Conservation (phyloP, 2,113 vertebrate species). For the Romanogobio albipinnatus region DNA sequence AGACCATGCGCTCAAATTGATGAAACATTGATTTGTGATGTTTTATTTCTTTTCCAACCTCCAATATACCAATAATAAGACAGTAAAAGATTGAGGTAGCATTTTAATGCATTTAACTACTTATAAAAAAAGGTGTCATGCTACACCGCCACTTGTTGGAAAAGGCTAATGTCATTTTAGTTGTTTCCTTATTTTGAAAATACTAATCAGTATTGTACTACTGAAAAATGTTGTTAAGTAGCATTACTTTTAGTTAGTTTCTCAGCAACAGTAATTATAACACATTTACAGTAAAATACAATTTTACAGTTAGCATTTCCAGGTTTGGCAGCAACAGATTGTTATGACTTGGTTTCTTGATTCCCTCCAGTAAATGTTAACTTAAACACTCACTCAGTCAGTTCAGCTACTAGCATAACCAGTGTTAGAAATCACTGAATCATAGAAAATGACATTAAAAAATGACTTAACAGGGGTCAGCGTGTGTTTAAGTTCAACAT, state of each 20-base stretch:
- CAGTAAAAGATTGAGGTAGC: too few relatives aligned
- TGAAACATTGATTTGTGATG: too few relatives aligned
- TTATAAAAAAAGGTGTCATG: too few relatives aligned
- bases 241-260: neutral
- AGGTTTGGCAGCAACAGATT: neutral
- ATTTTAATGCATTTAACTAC: too few relatives aligned
- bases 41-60: too few relatives aligned
- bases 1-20: too few relatives aligned
- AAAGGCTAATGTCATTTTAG: too few relatives aligned
- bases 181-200: too few relatives aligned
- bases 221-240: neutral
- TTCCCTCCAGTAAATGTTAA: neutral
- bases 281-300: neutral
- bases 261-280: neutral
- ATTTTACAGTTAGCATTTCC: neutral
- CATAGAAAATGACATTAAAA: too few relatives aligned
- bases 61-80: too few relatives aligned
- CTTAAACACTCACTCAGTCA: neutral
- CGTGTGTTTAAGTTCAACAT: slow-evolving; percentile 64
- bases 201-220: too few relatives aligned
- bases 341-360: neutral
- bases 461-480: slow-evolving; percentile 54
- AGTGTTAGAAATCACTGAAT: slow-evolving; percentile 7
- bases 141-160: too few relatives aligned
- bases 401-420: neutral